phyloP scores from a whole-genome alignment of 2,113 vertebrate species.

The Ctenodactylus gundi region DNA sequence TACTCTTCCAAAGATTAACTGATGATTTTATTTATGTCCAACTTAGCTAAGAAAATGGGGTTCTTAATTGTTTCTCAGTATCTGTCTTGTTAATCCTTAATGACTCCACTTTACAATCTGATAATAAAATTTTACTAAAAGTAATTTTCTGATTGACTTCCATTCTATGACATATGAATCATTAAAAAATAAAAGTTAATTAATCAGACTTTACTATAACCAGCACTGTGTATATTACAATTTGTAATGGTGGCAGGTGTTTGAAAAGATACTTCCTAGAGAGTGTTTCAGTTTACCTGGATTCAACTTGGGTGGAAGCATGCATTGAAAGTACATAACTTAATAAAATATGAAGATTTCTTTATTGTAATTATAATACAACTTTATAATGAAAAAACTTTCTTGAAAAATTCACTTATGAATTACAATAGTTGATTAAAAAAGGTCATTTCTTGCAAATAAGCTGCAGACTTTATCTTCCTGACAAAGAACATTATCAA shows the following conservation, averaged over 20 bases:
- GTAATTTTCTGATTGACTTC: slow-evolving; percentile 66
- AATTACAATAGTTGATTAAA: not conserved
- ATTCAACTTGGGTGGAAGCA: not conserved
- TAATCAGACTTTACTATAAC: not conserved
- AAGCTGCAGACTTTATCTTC: not conserved
- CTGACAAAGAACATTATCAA: not conserved
- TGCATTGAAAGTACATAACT: not conserved
- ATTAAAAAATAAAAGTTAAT: slow-evolving; percentile 58
- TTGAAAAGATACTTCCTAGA: not conserved
- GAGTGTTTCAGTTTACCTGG: not conserved
- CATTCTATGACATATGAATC: slow-evolving; percentile 47
- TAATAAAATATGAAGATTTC: not conserved
- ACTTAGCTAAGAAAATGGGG: slow-evolving; percentile 52
- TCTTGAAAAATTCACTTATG: not conserved
- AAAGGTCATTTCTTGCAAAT: not conserved
- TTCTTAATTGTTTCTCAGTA: slow-evolving; percentile 14
- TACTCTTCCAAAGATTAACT: slow-evolving; percentile 58
- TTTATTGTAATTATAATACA: not conserved
- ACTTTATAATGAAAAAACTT: not conserved
- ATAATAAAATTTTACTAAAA: slow-evolving; percentile 63
- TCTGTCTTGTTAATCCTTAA: slow-evolving; percentile 35
- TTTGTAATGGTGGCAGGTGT: not conserved
- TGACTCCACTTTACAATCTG: slow-evolving; percentile 64
- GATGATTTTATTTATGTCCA: slow-evolving; percentile 59
- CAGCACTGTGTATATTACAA: not conserved